phyloP scores from a whole-genome alignment of 2,797 vertebrate genomes.

The Catostomus latipinnis region DNA sequence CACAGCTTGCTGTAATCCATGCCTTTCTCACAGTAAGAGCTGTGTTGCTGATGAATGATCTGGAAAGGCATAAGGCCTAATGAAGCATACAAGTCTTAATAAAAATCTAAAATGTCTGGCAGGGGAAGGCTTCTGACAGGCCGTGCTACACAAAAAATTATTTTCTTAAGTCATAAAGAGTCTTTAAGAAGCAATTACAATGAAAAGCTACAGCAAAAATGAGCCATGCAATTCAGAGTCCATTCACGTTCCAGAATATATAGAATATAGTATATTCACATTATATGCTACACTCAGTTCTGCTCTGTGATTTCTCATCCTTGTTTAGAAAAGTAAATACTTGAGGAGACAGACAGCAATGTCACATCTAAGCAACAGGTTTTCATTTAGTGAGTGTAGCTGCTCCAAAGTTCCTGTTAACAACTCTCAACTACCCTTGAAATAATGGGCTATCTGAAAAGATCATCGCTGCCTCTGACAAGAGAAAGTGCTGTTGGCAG shows the following conservation, averaged over 20 bases:
- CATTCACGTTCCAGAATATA: conserved; percentile 18
- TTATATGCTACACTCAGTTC: not conserved
- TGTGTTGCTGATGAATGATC: conserved; percentile 48
- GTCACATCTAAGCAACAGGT: not conserved
- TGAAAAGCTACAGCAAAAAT: conserved; percentile 19
- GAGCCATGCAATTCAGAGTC: not conserved
- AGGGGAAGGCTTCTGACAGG: conserved; percentile 32
- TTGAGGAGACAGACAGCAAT: conserved; percentile 3
- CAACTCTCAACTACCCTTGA: not conserved
- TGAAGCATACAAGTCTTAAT: conserved; percentile 52
- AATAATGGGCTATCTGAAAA: conserved; percentile 32
- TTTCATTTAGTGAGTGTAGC: not conserved
- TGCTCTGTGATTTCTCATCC: conserved; percentile 1
- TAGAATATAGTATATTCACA: conserved; percentile 19
- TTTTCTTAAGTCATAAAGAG: conserved; percentile 36
- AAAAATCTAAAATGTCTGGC: conserved; percentile 47
- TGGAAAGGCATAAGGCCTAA: conserved; percentile 43
- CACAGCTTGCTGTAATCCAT: conserved; percentile 49
- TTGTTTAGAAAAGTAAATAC: conserved; percentile 16
- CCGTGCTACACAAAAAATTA: conserved; percentile 1
- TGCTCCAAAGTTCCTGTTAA: not conserved
- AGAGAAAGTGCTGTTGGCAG: conserved; percentile 36
- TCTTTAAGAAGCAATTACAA: conserved; percentile 40
- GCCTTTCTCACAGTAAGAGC: conserved; percentile 46
- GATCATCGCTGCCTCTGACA: not conserved